Evolutionary conservation across 2,113 vertebrate genomes (phyloP), one percentile per base, ranked within the genome.

Genomic region (Dipodomys merriami): DNA sequence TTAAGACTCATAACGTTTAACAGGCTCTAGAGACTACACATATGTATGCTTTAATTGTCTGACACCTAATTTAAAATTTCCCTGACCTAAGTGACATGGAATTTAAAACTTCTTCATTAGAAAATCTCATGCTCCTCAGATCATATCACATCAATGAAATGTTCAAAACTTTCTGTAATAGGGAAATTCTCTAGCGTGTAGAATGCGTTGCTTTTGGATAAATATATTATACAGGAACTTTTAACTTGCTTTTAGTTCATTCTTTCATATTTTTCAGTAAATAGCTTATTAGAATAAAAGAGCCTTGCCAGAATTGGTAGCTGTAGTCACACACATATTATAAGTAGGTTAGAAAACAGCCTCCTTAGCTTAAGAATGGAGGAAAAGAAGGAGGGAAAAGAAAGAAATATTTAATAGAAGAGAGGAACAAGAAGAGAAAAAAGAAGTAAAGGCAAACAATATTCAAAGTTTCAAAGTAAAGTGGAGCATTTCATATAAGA

Each of bases 241-340:
- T 29, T 73, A 53, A 64, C 30, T 67, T 77, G 6, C 7, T 7
- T 86, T 80, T 33, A 44, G 6, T 82, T 74, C 3, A 46, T 69
- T 44, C 13, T n/a, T 74, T 88, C 39, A 93, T 77, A 67, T 25
- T 88, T 91, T 93, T 74, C 27, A 87, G 19, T 65, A 84, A 73
- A 29, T 68, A 88, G 27, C 60, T 71, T 67, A 85, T 67, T 71
- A 83, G 10, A 69, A 85, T 46, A 86, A 95, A 94, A 81, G 11
- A 30, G 1, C 5, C 2, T 82, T 68, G 19, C 9, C 33, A 83
- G n/a, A 29, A 69, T 73, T 25, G 83, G 6, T 27, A 88, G 79
- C 88, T 94, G 87, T 78, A 15, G 92, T 89, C 30, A 65, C 10
- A 74, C 3, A 23, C 15, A 5, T 79, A 80, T 82, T 91, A 76